Conservation (phyloP, 2,888 invertebrate species). For the Eugnorisma glareosa region DNA sequence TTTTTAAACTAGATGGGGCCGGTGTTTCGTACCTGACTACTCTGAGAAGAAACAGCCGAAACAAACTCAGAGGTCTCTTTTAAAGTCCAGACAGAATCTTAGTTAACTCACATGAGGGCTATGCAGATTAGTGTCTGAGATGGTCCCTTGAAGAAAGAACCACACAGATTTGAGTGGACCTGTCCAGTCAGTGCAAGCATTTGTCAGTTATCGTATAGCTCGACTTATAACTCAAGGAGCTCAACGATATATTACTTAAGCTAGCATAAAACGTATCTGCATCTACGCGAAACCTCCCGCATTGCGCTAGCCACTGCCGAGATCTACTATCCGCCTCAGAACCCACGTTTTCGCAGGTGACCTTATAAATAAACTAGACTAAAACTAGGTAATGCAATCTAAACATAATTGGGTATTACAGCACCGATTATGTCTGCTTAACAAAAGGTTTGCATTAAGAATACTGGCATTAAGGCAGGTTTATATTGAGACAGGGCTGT, state of each 20-base stretch:
- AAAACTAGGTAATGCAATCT: conserved; percentile 14
- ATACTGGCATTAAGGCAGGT: conserved; percentile 29
- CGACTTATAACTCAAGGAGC: too few relatives aligned
- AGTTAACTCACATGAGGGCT: too few relatives aligned
- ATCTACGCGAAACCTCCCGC: conserved; percentile 15
- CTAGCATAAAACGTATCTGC: conserved; percentile 25
- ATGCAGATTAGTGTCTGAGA: too few relatives aligned
- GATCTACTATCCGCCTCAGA: not conserved
- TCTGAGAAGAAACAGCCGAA: too few relatives aligned
- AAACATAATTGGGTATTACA: conserved; percentile 39
- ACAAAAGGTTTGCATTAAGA: conserved; percentile 56
- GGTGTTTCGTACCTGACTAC: too few relatives aligned
- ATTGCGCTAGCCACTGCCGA: conserved; percentile 19
- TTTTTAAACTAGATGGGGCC: too few relatives aligned
- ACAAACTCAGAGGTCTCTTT: too few relatives aligned
- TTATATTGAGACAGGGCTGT: not conserved
- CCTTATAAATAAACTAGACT: conserved; percentile 18
- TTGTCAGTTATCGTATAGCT: too few relatives aligned
- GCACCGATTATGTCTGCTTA: conserved; percentile 38
- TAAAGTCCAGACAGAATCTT: too few relatives aligned
- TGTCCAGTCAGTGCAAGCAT: too few relatives aligned
- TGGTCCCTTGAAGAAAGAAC: too few relatives aligned
- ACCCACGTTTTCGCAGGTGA: not conserved
- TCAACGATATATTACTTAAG: conserved; percentile 1
- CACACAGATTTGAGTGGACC: too few relatives aligned